Base-by-base conservation (phyloP, 2,113 vertebrate genomes). In the Scophthalmus maximus region DNA sequence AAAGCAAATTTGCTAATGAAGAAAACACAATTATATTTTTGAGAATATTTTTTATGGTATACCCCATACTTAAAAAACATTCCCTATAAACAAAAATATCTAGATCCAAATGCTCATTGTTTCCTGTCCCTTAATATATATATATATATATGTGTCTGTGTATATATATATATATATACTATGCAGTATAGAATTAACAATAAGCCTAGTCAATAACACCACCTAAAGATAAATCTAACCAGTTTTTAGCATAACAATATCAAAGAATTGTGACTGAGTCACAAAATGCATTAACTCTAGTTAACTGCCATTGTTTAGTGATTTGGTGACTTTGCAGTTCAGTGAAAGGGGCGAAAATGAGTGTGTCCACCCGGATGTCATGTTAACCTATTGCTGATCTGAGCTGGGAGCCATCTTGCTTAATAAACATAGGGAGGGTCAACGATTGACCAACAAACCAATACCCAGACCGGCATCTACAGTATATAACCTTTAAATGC, bases 121-220 rank as follows among this genome's bases (percentile, higher is more conserved):
- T 55, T 68, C 50, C 26, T 55, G 3, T 65, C 2, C 2, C 53
- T 55, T 72, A 44, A 55, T 76, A 25, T 51, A 38, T n/a, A n/a
- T n/a, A n/a, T n/a, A n/a, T n/a, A n/a, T n/a, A n/a, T n/a, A n/a
- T n/a, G n/a, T n/a, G n/a, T n/a, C n/a, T n/a, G n/a, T n/a, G n/a
- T n/a, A n/a, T n/a, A n/a, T n/a, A n/a, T n/a, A n/a, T n/a, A n/a
- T n/a, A n/a, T n/a, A n/a, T 32, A 9, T 11, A 36, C 68, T 72
- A 77, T 77, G 72, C 60, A 72, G 42, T 46, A 50, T 55, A 52
- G n/a, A 68, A 38, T 20, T 51, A 59, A 68, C 50, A 70, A 25
- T 46, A 10, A n/a, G 46, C 63, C 7, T 20, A 50, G 26, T 42
- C 2, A 47, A 51, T 14, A 38, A 34, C 38, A 55, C 15, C 3